These are phyloP conservation scores for Rissa tridactyla DNA, from an alignment of 2,113 vertebrate species.

Conservation along the genomic window DNA sequence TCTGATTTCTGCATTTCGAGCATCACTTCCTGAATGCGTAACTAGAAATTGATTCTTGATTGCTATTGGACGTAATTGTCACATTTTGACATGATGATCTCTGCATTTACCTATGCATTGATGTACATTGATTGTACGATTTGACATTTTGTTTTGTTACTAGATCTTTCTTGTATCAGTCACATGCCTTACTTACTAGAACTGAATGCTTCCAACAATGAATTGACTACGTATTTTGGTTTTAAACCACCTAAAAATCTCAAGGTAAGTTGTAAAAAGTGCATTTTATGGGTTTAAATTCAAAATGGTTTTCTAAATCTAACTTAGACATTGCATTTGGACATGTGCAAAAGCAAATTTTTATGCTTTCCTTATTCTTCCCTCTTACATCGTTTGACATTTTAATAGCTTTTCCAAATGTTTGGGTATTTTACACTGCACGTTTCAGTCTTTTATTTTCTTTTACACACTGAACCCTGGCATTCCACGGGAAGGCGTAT, in stretches of 20 bases:
- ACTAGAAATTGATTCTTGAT: background rate
- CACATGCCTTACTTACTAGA: slow-evolving; percentile 86
- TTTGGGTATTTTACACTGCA: background rate
- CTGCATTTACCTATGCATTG: background rate
- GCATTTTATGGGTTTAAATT: background rate
- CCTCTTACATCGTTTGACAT: background rate
- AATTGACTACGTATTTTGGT: slow-evolving; percentile 80
- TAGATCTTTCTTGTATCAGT: slow-evolving; percentile 90
- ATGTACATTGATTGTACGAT: background rate
- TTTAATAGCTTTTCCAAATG: background rate
- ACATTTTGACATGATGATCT: background rate
- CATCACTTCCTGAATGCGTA: background rate
- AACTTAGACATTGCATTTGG: background rate
- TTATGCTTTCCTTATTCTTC: background rate
- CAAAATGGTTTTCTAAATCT: background rate
- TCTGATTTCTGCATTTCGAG: background rate
- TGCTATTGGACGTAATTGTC: background rate
- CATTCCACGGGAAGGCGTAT: no score
- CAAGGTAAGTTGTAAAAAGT: slow-evolving; percentile 72
- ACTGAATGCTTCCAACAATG: slow-evolving; percentile 86
- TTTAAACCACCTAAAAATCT: slow-evolving; percentile 88
- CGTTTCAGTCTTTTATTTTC: background rate
- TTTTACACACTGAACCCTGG: background rate
- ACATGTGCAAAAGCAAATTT: background rate
- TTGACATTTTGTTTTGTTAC: background rate